Evolutionary conservation across 2,888 invertebrate species (phyloP).

Genomic region (Bruchidius siliquastri): DNA sequence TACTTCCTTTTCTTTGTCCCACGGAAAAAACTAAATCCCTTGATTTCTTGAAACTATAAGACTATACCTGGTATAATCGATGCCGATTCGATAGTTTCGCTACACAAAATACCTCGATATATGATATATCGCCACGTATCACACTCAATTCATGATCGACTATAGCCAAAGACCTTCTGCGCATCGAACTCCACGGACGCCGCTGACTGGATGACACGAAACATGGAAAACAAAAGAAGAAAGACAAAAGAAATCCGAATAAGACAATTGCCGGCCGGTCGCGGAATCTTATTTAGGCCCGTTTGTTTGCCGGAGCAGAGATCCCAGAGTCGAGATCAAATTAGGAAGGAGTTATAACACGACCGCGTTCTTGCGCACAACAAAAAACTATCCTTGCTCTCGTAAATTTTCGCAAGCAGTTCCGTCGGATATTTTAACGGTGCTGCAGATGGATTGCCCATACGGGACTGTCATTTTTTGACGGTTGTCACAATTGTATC

Average conservation of each 20-base stretch:
- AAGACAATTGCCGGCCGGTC: neutral
- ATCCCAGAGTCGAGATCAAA: constrained; percentile 14
- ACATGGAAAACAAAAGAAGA: neutral
- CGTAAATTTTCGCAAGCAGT: constrained; percentile 14
- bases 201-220: neutral
- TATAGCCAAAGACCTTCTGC: too few species aligned
- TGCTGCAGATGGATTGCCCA: neutral
- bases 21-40: too few species aligned
- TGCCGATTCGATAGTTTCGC: too few species aligned
- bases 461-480: neutral
- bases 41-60: too few species aligned
- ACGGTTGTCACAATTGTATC: too few species aligned
- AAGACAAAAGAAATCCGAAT: neutral
- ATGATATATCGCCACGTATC: too few species aligned
- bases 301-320: constrained; percentile 15
- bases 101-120: too few species aligned
- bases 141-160: too few species aligned
- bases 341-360: constrained; percentile 23
- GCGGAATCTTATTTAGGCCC: constrained; percentile 19
- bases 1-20: too few species aligned
- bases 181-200: neutral
- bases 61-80: too few species aligned
- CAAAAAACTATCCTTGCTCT: constrained; percentile 15
- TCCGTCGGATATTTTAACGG: neutral
- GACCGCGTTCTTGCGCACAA: constrained; percentile 19